phyloP scores from a whole-genome alignment of 2,888 invertebrate species.

The Clepsis dumicolana region DNA sequence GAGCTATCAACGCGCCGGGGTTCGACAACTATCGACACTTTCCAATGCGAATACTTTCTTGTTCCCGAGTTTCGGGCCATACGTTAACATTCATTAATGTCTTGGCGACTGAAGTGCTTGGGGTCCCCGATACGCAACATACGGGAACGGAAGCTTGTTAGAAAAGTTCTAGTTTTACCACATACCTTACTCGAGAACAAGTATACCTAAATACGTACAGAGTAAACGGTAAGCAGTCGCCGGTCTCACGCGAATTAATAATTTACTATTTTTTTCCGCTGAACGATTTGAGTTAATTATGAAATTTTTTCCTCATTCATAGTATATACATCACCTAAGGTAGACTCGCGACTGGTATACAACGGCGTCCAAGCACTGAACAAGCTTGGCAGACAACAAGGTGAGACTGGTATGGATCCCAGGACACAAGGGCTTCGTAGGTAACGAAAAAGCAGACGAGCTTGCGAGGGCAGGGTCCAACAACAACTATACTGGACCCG shows the following conservation, averaged over 20 bases:
- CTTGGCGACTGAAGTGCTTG: slow-evolving; percentile 15
- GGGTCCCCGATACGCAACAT: not conserved
- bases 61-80: slow-evolving; percentile 21
- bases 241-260: slow-evolving; percentile 19
- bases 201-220: not conserved
- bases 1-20: slow-evolving; percentile 14
- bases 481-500: no score
- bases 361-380: no score
- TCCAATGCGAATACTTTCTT: slow-evolving; percentile 35
- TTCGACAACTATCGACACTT: slow-evolving; percentile 35
- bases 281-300: not conserved
- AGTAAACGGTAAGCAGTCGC: not conserved
- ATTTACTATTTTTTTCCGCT: not conserved
- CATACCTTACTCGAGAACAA: not conserved
- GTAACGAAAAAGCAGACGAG: no score
- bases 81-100: slow-evolving; percentile 20
- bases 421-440: no score
- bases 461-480: no score
- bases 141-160: not conserved
- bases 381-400: no score
- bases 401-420: no score
- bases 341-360: no score
- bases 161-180: not conserved
- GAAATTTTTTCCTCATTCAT: not conserved
- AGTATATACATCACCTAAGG: not conserved